Evolutionary conservation across 2,888 invertebrate species (phyloP), one percentile per base, ranked within the genome.

Genomic region (Polyommatus icarus): DNA sequence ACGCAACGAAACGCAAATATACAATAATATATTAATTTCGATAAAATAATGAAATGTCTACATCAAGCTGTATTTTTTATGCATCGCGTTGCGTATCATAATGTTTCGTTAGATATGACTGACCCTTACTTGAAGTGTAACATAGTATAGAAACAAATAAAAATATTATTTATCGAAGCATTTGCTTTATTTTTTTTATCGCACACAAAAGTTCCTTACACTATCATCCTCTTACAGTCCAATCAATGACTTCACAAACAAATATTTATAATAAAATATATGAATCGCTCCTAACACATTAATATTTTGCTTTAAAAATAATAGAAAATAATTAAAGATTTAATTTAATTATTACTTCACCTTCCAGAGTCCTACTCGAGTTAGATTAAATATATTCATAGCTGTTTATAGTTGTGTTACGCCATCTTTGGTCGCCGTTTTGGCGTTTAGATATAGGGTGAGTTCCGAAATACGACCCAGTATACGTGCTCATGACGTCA

Each of bases 111-210:
- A 46, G 18, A 18, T 18, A 54, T 54, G 54, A 54, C 54, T 54
- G 54, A 54, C 18, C 54, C 54, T 54, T 18, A 54, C 54, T 54
- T 54, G 1, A 18, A 54, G 54, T 54, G 18, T 54, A 18, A 54
- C 5, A 18, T 54, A 3, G 1, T 61, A 75, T 54, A 67, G 67
- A 46, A 76, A 67, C 71, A 61, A 77, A 77, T 75, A 77, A 75
- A 46, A 77, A 76, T 36, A 77, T 32, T 50, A 36, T 36, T 67
- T 67, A 67, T 20, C 36, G 40, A 76, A 77, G 78, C 29, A 72
- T n/a, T 77, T 57, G 59, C 76, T 77, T 79, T 76, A 75, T 79
- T 79, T 54, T 67, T 79, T 77, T 67, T 36, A 77, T 59, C 72
- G 46, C 72, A 79, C 77, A 71, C 71, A 32, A 73, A 61, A 67